These are phyloP conservation scores for Strigops habroptila DNA, from an alignment of 2,113 vertebrate genomes.

Conservation along the genomic window DNA sequence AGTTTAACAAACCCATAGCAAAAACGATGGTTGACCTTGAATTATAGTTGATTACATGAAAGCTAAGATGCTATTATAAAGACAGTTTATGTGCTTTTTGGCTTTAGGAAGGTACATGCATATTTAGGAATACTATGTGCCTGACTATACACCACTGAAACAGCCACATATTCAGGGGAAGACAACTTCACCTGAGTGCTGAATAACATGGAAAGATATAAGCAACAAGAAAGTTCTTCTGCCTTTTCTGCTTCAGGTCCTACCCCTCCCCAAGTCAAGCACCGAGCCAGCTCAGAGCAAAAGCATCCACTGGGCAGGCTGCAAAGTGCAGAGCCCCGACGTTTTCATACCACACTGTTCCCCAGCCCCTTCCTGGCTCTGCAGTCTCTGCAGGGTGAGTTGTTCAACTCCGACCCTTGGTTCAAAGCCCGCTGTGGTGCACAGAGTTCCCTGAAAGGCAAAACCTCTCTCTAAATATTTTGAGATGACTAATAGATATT, in stretches of 20 bases:
- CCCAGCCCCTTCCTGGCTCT: not conserved
- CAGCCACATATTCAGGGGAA: not conserved
- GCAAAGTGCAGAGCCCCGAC: accelerated
- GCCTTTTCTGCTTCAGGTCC: not conserved
- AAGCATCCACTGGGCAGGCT: not conserved
- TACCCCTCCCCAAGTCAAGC: not conserved
- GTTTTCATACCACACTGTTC: accelerated
- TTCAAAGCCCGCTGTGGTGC: not conserved
- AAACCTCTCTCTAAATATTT: not conserved
- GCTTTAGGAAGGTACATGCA: not conserved
- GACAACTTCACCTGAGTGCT: not conserved
- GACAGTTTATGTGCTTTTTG: not conserved
- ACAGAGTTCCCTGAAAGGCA: not conserved
- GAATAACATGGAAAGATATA: not conserved
- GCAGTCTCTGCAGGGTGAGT: not conserved
- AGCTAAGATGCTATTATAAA: not conserved
- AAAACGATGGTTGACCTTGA: not conserved
- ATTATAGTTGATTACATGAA: not conserved
- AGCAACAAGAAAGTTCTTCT: not conserved
- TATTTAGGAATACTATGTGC: not conserved
- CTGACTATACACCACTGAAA: not conserved
- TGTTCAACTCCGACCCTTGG: not conserved
- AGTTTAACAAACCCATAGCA: not conserved
- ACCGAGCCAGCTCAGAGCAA: not conserved
- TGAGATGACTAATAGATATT: not conserved